These are phyloP conservation scores for Euschistus heros DNA, from an alignment of 1,140 invertebrate genomes.

Conservation along the genomic window DNA sequence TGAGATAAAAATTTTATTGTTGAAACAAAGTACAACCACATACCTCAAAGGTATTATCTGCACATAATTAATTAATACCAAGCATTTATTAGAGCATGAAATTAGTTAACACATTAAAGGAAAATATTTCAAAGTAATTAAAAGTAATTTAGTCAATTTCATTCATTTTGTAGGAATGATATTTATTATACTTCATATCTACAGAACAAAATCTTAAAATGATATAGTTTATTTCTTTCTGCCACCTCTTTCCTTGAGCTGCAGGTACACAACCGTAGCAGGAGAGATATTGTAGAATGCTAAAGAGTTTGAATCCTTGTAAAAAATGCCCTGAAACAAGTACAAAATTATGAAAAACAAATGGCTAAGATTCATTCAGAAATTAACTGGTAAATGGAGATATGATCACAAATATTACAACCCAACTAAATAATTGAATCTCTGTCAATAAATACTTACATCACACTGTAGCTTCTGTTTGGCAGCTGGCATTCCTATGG, in stretches of 20 bases:
- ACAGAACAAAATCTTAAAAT: background rate
- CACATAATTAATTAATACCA: no score
- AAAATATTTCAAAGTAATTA: no score
- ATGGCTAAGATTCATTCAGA: background rate
- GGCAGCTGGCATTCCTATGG: slow-evolving; percentile 85
- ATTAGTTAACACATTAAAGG: no score
- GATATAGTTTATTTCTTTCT: slow-evolving; percentile 74
- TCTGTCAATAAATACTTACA: slow-evolving; percentile 42
- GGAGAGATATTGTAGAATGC: slow-evolving; percentile 91
- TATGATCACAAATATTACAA: slow-evolving; percentile 20
- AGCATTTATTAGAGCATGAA: no score
- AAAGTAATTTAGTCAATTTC: no score
- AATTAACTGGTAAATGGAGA: no score
- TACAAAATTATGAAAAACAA: slow-evolving; percentile 16
- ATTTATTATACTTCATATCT: no score
- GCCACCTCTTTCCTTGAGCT: slow-evolving; percentile 95
- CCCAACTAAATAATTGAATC: background rate
- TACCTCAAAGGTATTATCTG: no score
- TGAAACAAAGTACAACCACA: no score
- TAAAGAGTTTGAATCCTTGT: slow-evolving; percentile 91
- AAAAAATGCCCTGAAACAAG: slow-evolving; percentile 79
- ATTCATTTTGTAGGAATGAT: no score
- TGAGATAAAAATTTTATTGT: no score
- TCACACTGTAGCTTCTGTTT: slow-evolving; percentile 94
- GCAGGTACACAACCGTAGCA: slow-evolving; percentile 72